Conservation (phyloP, 2,888 invertebrate genomes). For the Arrhopalites spinosus region DNA sequence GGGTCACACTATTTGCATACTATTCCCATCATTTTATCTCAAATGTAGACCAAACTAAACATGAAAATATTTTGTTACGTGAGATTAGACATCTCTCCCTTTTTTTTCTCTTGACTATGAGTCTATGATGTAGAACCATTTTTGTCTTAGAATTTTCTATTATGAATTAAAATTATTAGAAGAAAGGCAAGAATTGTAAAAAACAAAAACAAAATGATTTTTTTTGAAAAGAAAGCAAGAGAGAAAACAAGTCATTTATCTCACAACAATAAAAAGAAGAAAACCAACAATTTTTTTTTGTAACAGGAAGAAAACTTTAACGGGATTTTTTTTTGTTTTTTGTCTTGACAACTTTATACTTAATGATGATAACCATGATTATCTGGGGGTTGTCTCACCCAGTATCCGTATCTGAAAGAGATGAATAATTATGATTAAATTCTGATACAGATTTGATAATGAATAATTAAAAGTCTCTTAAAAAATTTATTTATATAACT, state of each 20-base stretch:
- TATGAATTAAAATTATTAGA: not conserved
- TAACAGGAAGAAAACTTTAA: not conserved
- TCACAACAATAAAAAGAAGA: constrained; percentile 7
- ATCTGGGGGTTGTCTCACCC: constrained; percentile 59
- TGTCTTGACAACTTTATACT: not conserved
- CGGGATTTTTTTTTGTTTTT: not conserved
- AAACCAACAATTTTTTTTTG: not conserved
- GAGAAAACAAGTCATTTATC: constrained; percentile 5
- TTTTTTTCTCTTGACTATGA: not conserved
- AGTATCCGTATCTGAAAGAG: constrained; percentile 60
- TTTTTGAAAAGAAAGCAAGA: too few species aligned
- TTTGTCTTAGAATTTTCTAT: not conserved
- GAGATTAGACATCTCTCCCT: too few species aligned
- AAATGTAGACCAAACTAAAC: too few species aligned
- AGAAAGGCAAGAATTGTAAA: not conserved
- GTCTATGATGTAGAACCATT: too few species aligned
- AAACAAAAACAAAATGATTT: too few species aligned
- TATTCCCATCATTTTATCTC: too few species aligned
- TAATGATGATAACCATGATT: constrained; percentile 32
- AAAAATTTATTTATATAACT: constrained; percentile 60
- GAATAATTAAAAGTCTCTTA: too few species aligned
- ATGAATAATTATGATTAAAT: not conserved
- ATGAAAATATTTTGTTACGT: too few species aligned
- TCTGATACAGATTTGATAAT: too few species aligned
- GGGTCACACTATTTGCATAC: too few species aligned